phyloP scores from a whole-genome alignment of 1,140 invertebrate species.

The Halictus rubicundus region DNA sequence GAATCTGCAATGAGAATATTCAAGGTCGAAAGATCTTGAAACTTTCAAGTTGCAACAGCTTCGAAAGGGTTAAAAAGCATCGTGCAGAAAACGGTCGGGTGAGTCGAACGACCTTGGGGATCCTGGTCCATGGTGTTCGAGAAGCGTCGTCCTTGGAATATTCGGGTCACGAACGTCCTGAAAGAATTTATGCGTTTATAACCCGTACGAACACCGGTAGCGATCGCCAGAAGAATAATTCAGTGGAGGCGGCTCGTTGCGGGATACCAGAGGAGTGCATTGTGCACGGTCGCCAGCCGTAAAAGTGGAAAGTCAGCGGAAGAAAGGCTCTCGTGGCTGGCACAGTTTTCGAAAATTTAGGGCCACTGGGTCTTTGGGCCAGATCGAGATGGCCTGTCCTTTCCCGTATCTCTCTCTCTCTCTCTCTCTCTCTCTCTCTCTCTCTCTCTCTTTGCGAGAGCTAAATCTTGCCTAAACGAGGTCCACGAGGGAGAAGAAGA shows the following conservation, averaged over 20 bases:
- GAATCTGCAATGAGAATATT: too few species aligned
- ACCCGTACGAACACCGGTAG: slow-evolving; percentile 53
- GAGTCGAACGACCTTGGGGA: too few species aligned
- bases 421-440: not conserved
- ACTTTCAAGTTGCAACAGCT: too few species aligned
- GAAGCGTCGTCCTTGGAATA: slow-evolving; percentile 11
- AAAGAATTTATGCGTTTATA: slow-evolving; percentile 60
- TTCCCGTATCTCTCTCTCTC: not conserved
- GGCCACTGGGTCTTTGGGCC: slow-evolving; percentile 61
- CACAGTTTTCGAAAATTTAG: slow-evolving; percentile 68
- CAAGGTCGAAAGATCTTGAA: too few species aligned
- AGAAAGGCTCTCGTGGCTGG: slow-evolving; percentile 51
- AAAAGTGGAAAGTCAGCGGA: slow-evolving; percentile 59
- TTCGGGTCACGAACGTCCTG: slow-evolving; percentile 5
- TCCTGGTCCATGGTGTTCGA: too few species aligned
- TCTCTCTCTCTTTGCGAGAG: not conserved
- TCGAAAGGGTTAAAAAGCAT: too few species aligned
- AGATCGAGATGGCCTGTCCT: not conserved
- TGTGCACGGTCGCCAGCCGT: slow-evolving; percentile 45
- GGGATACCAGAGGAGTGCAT: slow-evolving; percentile 14
- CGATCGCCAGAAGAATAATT: slow-evolving; percentile 1
- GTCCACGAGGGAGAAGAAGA: not conserved
- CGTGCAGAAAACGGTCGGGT: too few species aligned
- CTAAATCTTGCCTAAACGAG: not conserved
- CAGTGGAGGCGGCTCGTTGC: slow-evolving; percentile 30